Conservation (phyloP, 2,797 vertebrate genomes). For the Smutsia gigantea region DNA sequence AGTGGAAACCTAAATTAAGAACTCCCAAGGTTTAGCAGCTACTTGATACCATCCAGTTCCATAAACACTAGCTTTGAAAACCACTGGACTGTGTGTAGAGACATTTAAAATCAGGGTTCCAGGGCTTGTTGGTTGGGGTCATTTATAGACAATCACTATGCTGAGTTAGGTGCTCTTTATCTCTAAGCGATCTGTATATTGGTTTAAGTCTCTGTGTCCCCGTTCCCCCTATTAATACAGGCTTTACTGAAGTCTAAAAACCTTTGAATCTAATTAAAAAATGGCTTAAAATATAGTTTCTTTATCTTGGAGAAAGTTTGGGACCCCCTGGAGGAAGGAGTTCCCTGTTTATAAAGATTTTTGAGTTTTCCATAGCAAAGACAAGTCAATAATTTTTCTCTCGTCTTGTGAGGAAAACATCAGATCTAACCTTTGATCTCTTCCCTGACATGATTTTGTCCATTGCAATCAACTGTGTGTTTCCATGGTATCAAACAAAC, state of each 20-base stretch:
- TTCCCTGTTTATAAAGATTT: conserved; percentile 23
- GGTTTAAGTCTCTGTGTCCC: neutral
- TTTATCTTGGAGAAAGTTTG: neutral
- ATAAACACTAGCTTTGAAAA: neutral
- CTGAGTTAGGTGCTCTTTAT: neutral
- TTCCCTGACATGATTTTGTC: neutral
- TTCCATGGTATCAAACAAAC: conserved; percentile 55
- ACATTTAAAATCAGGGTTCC: neutral
- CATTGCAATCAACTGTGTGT: neutral
- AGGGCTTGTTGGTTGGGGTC: neutral
- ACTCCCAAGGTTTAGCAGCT: neutral
- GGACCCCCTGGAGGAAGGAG: neutral
- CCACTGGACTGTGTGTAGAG: neutral
- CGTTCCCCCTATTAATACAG: neutral
- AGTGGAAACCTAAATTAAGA: neutral
- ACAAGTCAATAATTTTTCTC: conserved; percentile 32
- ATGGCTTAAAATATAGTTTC: neutral
- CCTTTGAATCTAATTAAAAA: neutral
- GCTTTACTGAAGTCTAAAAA: neutral
- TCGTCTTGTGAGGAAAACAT: neutral
- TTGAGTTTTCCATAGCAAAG: conserved; percentile 33
- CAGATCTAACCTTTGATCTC: conserved; percentile 46
- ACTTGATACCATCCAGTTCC: neutral
- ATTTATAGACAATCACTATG: neutral
- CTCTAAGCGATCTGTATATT: neutral